Base-by-base conservation (phyloP, 1,140 invertebrate genomes). In the Lasioglossum baleicum region DNA sequence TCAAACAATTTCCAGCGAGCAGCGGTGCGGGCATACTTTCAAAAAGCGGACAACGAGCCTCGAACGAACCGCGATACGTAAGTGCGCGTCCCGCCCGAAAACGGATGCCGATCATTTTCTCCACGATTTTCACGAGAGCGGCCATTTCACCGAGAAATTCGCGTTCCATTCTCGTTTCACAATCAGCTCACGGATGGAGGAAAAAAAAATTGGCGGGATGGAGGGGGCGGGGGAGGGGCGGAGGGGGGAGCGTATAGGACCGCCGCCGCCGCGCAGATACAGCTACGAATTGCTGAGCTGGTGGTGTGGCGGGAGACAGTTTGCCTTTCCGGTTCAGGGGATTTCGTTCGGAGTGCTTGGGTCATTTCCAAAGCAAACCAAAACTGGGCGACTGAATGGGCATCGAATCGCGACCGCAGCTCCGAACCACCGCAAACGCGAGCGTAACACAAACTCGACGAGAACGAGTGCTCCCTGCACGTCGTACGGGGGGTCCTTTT, bases 311-410 rank as follows among this genome's bases (percentile, higher is more conserved):
- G 66, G 74, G 83, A 84, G 80, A 86, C 80, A 80, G 87, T 89
- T 90, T 90, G 88, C 88, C 82, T 90, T 90, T 90, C 87, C 86
- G 88, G 87, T 90, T 87, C 87, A 85, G 82, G 83, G 83, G 79
- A 75, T 84, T 86, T 84, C 80, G 76, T 84, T 83, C 81, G 72
- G 81, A 89, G 88, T 89, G 89, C 88, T 90, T 89, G 88, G 89
- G 88, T 90, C 88, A 90, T 90, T 90, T 90, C 89, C 89, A 90
- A 90, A 90, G 89, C 89, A 90, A 90, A 90, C 89, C 88, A 87
- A 90, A 90, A 89, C 87, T 87, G 85, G 75, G 65, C 88, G 88
- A 88, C 88, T 88, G 88, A 90, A 90, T 90, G 88, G 87, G 88
- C 88, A 89, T 89, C 88, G 88, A 90, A 90, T 90, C 88, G 84